These are phyloP conservation scores for Carassius carassius DNA, from an alignment of 2,113 vertebrate species.

Conservation along the genomic window DNA sequence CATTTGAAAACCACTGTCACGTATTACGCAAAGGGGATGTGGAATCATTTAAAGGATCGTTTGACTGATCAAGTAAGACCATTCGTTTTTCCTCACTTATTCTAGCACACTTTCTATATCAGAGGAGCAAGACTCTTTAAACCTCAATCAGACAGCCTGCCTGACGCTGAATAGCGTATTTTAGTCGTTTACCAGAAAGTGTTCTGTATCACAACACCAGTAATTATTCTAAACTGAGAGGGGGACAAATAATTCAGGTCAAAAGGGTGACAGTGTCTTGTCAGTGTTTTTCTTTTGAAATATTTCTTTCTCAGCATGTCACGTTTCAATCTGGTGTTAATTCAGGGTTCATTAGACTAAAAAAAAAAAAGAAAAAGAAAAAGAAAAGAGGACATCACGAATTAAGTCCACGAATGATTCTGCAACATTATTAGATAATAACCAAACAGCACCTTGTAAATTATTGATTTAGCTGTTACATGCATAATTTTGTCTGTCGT, in stretches of 20 bases:
- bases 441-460: constrained; percentile 88
- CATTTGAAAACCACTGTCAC: constrained; percentile 65
- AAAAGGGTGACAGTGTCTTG: constrained; percentile 53
- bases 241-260: constrained; percentile 7
- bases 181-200: constrained; percentile 25
- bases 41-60: constrained; percentile 77
- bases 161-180: not conserved
- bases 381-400: constrained; percentile 66
- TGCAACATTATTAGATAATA: constrained; percentile 86
- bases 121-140: constrained; percentile 67
- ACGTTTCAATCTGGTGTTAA: constrained; percentile 70
- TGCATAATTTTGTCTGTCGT: constrained; percentile 88
- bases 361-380: too few species aligned
- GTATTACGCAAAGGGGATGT: constrained; percentile 71
- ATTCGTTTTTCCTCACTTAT: constrained; percentile 81
- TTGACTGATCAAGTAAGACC: constrained; percentile 89
- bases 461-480: constrained; percentile 85
- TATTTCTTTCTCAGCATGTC: constrained; percentile 60
- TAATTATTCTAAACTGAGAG: constrained; percentile 1
- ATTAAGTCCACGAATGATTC: constrained; percentile 71
- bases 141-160: constrained; percentile 64
- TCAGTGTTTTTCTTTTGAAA: constrained; percentile 63
- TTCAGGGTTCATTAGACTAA: constrained; percentile 62
- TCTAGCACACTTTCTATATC: constrained; percentile 63
- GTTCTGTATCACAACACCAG: constrained; percentile 20